A percentile compares a stretch with the other conserved stretches of the same genome.
phyloP scores from a whole-genome alignment of 2,888 invertebrate genomes.

The Deladenus siricidicola region DNA sequence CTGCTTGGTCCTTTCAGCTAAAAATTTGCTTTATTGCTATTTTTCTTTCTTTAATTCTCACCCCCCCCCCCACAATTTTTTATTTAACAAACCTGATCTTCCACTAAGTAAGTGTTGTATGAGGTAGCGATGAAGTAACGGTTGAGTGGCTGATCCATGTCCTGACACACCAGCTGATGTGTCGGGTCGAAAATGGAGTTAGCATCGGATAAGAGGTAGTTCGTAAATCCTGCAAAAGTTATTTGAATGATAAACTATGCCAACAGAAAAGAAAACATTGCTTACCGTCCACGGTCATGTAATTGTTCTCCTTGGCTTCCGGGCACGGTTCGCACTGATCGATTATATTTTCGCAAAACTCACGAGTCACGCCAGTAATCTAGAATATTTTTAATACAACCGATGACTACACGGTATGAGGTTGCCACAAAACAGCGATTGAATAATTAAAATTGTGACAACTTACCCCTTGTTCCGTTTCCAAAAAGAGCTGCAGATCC shows the following conservation, averaged over 20 bases:
- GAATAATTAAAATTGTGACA: too few species aligned
- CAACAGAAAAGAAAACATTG: background rate
- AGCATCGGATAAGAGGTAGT: slow-evolving; percentile 56
- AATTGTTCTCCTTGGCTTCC: slow-evolving; percentile 58
- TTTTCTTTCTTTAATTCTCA: too few species aligned
- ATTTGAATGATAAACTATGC: too few species aligned
- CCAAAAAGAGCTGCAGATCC: slow-evolving; percentile 60
- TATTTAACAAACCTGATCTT: background rate
- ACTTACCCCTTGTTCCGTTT: slow-evolving; percentile 62
- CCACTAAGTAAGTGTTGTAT: slow-evolving; percentile 55
- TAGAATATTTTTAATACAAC: slow-evolving; percentile 35
- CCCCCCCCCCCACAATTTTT: too few species aligned
- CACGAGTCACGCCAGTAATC: slow-evolving; percentile 59
- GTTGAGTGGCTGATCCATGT: slow-evolving; percentile 59
- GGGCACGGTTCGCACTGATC: slow-evolving; percentile 59
- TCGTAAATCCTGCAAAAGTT: slow-evolving; percentile 55
- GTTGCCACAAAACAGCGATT: too few species aligned
- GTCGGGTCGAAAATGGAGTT: slow-evolving; percentile 59
- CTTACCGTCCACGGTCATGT: slow-evolving; percentile 60
- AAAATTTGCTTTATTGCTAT: background rate
- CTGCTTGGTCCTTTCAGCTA: slow-evolving; percentile 59
- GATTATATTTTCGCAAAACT: slow-evolving; percentile 59
- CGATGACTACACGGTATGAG: too few species aligned
- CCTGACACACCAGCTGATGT: slow-evolving; percentile 56
- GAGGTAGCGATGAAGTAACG: slow-evolving; percentile 59